phyloP scores from a whole-genome alignment of 2,113 vertebrate species.

The Rhinopomastus cyanomelas region DNA sequence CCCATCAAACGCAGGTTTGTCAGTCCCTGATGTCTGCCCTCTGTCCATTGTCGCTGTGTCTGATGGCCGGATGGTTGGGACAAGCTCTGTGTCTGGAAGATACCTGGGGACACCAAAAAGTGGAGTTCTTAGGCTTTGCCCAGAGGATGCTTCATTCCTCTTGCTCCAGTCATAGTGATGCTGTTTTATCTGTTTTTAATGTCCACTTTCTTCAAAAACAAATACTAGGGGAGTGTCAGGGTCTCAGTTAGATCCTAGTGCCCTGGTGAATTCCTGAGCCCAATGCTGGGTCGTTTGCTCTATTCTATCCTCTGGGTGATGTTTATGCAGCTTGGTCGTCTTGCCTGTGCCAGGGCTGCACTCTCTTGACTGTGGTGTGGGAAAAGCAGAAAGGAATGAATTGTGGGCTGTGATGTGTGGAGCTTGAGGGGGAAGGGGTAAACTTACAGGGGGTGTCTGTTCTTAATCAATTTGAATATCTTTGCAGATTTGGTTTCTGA shows the following conservation, averaged over 20 bases:
- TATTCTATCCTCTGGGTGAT: not conserved
- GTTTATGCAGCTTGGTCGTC: accelerated
- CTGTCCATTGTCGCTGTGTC: not conserved
- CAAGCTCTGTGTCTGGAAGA: not conserved
- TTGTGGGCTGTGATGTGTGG: not conserved
- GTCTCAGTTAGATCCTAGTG: not conserved
- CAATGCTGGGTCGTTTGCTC: accelerated
- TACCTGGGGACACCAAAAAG: not conserved
- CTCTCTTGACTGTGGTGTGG: not conserved
- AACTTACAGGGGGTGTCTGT: not conserved
- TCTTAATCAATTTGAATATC: not conserved
- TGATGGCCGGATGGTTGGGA: not conserved
- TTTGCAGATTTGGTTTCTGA: not conserved
- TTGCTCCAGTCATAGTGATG: not conserved
- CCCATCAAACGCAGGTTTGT: not conserved
- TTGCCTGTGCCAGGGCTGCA: not conserved
- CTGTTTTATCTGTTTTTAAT: not conserved
- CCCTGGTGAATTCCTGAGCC: not conserved
- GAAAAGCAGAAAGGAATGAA: not conserved
- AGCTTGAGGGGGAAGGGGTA: not conserved
- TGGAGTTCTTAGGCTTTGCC: not conserved
- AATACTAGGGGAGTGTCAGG: not conserved
- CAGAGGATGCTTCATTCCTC: not conserved
- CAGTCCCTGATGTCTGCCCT: not conserved
- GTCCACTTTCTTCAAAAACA: not conserved